Conservation (phyloP, 2,888 invertebrate genomes). For the Athrips mouffetella region DNA sequence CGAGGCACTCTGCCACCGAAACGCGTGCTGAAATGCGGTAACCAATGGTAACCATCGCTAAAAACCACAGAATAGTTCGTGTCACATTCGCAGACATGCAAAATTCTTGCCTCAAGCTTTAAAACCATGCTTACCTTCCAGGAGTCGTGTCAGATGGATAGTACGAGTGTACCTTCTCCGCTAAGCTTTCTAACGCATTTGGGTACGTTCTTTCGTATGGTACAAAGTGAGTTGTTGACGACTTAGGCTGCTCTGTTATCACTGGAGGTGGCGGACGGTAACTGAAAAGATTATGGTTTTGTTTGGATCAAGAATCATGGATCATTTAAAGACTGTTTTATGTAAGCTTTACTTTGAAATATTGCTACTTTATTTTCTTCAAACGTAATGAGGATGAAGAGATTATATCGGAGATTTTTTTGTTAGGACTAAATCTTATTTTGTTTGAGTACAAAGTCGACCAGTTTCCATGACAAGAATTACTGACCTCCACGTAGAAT, state of each 20-base stretch:
- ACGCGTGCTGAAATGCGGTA: constrained; percentile 46
- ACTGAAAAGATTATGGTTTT: no score
- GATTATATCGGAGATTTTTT: neutral
- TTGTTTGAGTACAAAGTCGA: no score
- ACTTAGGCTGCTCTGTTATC: constrained; percentile 94
- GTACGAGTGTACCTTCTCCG: constrained; percentile 95
- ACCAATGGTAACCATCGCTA: constrained; percentile 19
- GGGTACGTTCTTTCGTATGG: constrained; percentile 92
- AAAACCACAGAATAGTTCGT: constrained; percentile 39
- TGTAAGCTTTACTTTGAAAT: no score
- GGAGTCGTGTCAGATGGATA: constrained; percentile 72
- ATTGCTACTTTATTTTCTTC: no score
- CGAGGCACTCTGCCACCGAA: constrained; percentile 83
- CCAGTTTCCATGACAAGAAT: no score
- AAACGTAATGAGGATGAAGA: neutral
- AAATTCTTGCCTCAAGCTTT: constrained; percentile 8
- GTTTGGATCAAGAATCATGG: no score
- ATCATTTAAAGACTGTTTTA: no score
- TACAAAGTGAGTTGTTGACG: constrained; percentile 87
- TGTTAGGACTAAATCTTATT: no score
- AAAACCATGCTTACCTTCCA: constrained; percentile 44
- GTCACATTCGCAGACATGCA: constrained; percentile 32
- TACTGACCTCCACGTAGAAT: constrained; percentile 74
- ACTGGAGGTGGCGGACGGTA: constrained; percentile 93
- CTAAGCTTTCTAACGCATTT: constrained; percentile 92